phyloP scores from a whole-genome alignment of 2,113 vertebrate genomes.

The Bos javanicus region DNA sequence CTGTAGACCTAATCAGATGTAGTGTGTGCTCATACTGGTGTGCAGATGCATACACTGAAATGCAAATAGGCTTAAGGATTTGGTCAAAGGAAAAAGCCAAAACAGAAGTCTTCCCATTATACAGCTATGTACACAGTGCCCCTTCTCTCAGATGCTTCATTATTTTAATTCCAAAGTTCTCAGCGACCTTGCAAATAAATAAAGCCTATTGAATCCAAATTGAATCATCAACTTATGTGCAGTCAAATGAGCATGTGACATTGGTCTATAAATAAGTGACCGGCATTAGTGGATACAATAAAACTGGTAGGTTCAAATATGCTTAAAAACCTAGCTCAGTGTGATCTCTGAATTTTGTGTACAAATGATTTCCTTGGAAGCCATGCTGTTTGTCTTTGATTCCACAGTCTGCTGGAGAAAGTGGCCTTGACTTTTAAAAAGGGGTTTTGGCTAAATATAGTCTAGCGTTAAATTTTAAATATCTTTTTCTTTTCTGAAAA shows the following conservation, averaged over 20 bases:
- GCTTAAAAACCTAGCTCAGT: conserved; percentile 27
- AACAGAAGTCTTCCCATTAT: background rate
- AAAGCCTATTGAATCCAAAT: background rate
- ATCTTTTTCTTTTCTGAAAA: conserved; percentile 51
- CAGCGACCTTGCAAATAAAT: background rate
- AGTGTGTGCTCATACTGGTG: background rate
- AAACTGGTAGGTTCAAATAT: conserved; percentile 26
- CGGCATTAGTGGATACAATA: background rate
- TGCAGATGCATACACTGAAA: conserved; percentile 26
- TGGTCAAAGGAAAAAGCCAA: background rate
- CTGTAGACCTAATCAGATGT: background rate
- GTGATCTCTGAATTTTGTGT: conserved; percentile 22
- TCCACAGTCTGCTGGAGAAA: background rate
- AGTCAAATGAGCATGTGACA: background rate
- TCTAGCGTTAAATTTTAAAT: conserved; percentile 41
- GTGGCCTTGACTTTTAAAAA: conserved; percentile 39
- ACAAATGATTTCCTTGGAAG: conserved; percentile 1
- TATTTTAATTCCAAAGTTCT: conserved; percentile 30
- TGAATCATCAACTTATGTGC: background rate
- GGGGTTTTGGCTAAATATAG: conserved; percentile 47
- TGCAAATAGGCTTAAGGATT: conserved; percentile 19
- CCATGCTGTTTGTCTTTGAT: conserved; percentile 23
- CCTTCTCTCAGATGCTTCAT: background rate
- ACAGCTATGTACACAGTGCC: background rate
- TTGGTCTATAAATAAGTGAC: conserved; percentile 25